Evolutionary conservation across 2,113 vertebrate genomes (phyloP), one percentile per base, ranked within the genome.

Genomic region (Callaeas wilsoni): DNA sequence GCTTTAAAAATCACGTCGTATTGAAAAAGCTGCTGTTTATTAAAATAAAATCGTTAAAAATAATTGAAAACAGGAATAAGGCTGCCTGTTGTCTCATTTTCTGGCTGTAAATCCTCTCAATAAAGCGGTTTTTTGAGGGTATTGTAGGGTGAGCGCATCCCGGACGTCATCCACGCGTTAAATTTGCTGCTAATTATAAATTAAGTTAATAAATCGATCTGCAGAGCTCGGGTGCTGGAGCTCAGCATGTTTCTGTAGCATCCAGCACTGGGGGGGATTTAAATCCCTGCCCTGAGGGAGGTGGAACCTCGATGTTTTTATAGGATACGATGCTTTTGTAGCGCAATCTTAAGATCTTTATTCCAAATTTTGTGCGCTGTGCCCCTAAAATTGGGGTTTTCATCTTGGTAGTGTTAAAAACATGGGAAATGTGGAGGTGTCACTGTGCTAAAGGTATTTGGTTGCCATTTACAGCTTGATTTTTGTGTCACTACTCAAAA

Each of bases 11-110:
- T 1, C 27, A 3, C 13, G n/a, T 52, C 4, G 2, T 10, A 14
- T 39, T 17, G 2, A 5, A 39, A 39, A 65, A 30, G 2, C 12
- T 2, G 4, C 21, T 52, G 1, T 12, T 0, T 33, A 3, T 37
- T 15, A 12, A 37, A 67, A 21, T 35, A 13, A 50, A 52, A 30
- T 11, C 0, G 18, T 23, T 52, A 2, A 23, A 11, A 33, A 1
- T 20, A 2, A 5, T 39, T 7, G 19, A 4, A 23, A 16, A 6
- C 9, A 5, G 10, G 4, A 25, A 4, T 33, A 20, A n/a, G 2
- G 19, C 20, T 53, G 50, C 49, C 1, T 19, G 27, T 26, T 21
- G 33, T 29, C 23, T 33, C 44, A 1, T 0, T 59, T 50, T 52
- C 6, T n/a, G 12, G 4, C 9, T 46, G 39, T 26, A 52, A 39